These are phyloP conservation scores for Agrochola circellaris DNA, from an alignment of 2,888 invertebrate genomes.

Conservation along the genomic window DNA sequence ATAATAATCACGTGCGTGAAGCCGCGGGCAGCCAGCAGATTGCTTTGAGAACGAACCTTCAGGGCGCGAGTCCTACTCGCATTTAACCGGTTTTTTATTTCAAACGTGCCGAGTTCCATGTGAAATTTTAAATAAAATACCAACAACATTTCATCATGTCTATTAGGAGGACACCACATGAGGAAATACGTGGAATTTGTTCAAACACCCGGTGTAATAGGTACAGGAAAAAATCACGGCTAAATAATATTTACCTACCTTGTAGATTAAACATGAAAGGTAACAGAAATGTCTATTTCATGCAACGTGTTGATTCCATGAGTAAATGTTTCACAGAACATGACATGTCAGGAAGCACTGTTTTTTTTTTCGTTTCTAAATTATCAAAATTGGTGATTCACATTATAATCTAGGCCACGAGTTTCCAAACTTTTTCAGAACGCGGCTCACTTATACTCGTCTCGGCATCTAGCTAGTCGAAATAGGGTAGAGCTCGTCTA, in stretches of 20 bases:
- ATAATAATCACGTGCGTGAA: neutral
- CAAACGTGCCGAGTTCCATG: too few species aligned
- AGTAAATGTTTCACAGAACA: neutral
- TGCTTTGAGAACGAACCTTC: too few species aligned
- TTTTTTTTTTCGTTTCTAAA: too few species aligned
- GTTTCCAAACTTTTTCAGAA: too few species aligned
- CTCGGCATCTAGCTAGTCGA: too few species aligned
- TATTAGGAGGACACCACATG: neutral
- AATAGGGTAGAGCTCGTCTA: too few species aligned
- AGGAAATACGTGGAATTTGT: neutral
- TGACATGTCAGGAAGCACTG: neutral
- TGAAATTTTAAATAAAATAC: neutral
- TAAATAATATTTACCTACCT: neutral
- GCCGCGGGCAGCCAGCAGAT: neutral
- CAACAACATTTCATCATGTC: neutral
- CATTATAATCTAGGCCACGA: too few species aligned
- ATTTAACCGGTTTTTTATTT: neutral
- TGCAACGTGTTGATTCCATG: neutral
- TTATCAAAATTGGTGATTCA: too few species aligned
- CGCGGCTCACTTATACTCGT: too few species aligned
- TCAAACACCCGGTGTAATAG: neutral
- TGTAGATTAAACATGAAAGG: neutral
- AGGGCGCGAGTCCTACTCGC: too few species aligned
- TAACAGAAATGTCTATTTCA: neutral
- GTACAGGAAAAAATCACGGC: neutral